Evolutionary conservation across 2,888 invertebrate genomes (phyloP).

Genomic region (Fragum fragum): DNA sequence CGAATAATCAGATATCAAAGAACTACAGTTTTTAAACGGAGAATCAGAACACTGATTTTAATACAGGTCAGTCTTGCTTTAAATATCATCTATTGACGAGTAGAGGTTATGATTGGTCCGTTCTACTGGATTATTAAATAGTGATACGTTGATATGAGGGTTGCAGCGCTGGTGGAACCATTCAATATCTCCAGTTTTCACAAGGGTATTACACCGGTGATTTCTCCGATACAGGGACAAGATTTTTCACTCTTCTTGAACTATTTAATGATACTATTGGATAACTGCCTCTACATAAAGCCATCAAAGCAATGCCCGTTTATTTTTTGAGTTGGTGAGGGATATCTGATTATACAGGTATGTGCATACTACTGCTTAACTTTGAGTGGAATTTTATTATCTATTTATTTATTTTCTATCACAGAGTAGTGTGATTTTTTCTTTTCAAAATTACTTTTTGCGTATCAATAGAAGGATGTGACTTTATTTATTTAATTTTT

Average conservation of each 20-base stretch:
- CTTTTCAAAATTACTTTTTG: no score
- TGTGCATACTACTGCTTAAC: no score
- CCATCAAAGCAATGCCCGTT: not conserved
- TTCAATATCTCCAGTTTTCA: not conserved
- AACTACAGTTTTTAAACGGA: no score
- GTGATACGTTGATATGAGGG: not conserved
- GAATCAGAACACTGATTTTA: no score
- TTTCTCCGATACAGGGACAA: not conserved
- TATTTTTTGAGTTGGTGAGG: not conserved
- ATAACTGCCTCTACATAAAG: conserved; percentile 3
- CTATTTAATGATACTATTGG: conserved; percentile 22
- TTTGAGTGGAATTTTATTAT: no score
- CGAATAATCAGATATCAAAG: no score
- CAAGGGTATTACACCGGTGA: conserved; percentile 9
- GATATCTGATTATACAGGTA: not conserved
- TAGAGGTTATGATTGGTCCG: conserved; percentile 1
- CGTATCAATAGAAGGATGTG: no score
- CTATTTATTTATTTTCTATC: no score
- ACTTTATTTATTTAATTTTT: no score
- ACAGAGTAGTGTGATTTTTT: no score
- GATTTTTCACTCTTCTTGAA: conserved; percentile 9
- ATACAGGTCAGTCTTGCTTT: not conserved
- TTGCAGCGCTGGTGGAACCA: not conserved
- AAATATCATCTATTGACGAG: not conserved
- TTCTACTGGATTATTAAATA: not conserved